Percentiles rank a stretch among this genome's conserved stretches.
Conservation (phyloP, 1,140 invertebrate genomes). For the Eubasilissa regina region DNA sequence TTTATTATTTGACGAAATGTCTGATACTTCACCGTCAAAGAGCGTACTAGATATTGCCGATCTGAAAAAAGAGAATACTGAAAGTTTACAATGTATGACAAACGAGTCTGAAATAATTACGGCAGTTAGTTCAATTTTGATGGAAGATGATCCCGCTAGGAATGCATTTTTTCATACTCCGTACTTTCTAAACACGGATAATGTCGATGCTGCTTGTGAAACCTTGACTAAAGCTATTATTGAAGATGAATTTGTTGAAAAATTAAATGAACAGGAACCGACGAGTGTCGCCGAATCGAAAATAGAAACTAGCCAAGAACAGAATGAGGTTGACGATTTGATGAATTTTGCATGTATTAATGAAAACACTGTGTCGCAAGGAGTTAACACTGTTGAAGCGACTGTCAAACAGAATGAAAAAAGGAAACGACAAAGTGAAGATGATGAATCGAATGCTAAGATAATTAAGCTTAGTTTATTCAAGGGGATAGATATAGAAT, state of each 20-base stretch:
- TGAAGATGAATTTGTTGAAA: conserved; percentile 15
- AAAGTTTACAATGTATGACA: not conserved
- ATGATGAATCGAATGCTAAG: conserved; percentile 44
- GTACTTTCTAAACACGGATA: not conserved
- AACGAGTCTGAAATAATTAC: conserved; percentile 4
- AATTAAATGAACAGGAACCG: not conserved
- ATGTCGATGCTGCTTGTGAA: conserved; percentile 27
- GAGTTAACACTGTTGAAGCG: not conserved
- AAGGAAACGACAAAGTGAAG: conserved; percentile 36
- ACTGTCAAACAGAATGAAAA: conserved; percentile 15
- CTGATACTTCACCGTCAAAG: not conserved
- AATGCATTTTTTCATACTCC: conserved; percentile 26
- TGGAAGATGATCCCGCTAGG: not conserved
- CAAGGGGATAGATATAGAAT: conserved; percentile 53
- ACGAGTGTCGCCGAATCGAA: not conserved
- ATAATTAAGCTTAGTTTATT: conserved; percentile 9
- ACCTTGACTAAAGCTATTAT: conserved; percentile 32
- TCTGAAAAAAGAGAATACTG: not conserved
- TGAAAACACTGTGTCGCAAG: not conserved
- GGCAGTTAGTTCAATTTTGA: conserved; percentile 14
- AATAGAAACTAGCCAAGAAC: no score
- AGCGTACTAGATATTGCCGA: conserved; percentile 12
- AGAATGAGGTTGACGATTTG: not conserved
- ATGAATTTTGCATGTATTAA: not conserved
- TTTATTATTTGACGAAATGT: conserved; percentile 24